Conservation (phyloP, 2,888 invertebrate species). For the Neuroscelio doddi region DNA sequence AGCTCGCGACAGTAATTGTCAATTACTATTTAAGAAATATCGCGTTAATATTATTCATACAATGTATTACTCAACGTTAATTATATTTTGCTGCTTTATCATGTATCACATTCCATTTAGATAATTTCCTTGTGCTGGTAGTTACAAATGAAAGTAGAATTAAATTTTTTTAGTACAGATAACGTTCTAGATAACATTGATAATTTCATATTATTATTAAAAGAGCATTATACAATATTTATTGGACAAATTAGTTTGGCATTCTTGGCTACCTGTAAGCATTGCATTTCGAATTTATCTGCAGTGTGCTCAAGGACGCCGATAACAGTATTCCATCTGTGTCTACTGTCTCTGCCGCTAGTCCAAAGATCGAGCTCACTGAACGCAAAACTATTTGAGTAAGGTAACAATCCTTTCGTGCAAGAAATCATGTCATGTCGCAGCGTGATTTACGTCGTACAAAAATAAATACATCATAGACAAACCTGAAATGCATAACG, state of each 20-base stretch:
- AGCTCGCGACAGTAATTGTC: not conserved
- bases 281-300: not conserved
- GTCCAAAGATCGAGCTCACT: constrained; percentile 31
- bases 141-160: too few relatives aligned
- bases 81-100: too few relatives aligned
- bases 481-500: constrained; percentile 13
- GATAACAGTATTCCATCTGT: constrained; percentile 39
- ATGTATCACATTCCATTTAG: too few relatives aligned
- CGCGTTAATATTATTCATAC: too few relatives aligned
- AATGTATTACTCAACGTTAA: too few relatives aligned
- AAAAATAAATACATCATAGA: constrained; percentile 36
- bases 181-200: too few relatives aligned
- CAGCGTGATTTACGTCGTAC: constrained; percentile 31
- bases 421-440: constrained; percentile 37
- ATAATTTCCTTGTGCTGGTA: too few relatives aligned
- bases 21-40: too few relatives aligned
- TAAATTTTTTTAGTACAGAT: too few relatives aligned
- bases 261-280: not conserved
- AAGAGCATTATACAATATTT: too few relatives aligned
- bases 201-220: too few relatives aligned
- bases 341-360: constrained; percentile 18
- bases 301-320: constrained; percentile 34
- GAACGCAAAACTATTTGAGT: constrained; percentile 36
- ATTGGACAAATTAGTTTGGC: too few relatives aligned
- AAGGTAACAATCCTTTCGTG: constrained; percentile 39